These are phyloP conservation scores for Antennarius striatus DNA, from an alignment of 2,113 vertebrate species.

Conservation along the genomic window DNA sequence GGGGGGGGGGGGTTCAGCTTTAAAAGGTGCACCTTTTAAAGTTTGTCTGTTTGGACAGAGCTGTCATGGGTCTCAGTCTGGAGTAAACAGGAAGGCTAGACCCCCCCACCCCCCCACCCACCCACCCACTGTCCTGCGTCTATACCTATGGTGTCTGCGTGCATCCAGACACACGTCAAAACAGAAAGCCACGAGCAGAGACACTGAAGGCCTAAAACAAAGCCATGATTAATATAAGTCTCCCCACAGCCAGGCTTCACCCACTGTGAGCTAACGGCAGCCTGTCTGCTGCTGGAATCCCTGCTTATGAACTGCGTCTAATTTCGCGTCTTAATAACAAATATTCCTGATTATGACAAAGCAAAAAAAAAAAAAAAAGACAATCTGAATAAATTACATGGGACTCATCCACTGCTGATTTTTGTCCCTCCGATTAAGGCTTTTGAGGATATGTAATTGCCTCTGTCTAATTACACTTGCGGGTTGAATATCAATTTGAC, in stretches of 20 bases:
- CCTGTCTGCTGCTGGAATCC: conserved; percentile 24
- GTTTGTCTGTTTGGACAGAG: not conserved
- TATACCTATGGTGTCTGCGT: conserved; percentile 43
- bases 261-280: conserved; percentile 34
- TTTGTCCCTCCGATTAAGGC: conserved; percentile 73
- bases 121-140: conserved; percentile 25
- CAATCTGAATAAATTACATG: conserved; percentile 79
- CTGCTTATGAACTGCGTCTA: conserved; percentile 15
- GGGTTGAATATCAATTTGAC: conserved; percentile 90
- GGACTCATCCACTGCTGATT: conserved; percentile 76
- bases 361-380: conserved; percentile 60
- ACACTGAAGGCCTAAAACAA: conserved; percentile 44
- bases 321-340: conserved; percentile 55
- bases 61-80: conserved; percentile 23
- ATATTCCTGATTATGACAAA: conserved; percentile 66
- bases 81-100: conserved; percentile 46
- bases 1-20: too few species aligned
- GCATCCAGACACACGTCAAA: conserved; percentile 55
- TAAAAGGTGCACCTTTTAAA: conserved; percentile 20
- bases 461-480: conserved; percentile 85
- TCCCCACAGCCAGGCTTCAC: conserved; percentile 28
- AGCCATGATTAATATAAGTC: conserved; percentile 41
- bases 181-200: conserved; percentile 47
- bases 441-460: conserved; percentile 81
- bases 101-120: conserved; percentile 14